Conservation (phyloP, 2,113 vertebrate species). For the Macquaria ambigua region DNA sequence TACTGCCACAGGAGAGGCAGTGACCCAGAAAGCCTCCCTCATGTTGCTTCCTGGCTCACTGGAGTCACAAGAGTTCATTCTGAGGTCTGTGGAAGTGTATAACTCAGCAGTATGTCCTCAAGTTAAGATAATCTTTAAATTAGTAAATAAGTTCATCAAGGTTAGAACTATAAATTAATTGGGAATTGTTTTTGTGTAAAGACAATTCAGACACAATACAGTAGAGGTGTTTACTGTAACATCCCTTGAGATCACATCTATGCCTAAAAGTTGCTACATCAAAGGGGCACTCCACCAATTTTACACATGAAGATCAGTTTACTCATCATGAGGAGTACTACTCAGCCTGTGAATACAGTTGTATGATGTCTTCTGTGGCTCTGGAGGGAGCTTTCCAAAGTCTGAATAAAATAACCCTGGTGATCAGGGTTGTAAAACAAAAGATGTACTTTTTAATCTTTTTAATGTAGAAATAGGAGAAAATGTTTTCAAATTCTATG, state of each 20-base stretch:
- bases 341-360: not conserved
- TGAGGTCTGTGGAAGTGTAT: conserved; percentile 43
- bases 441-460: too few species aligned
- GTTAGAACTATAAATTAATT: not conserved
- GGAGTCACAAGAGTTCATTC: conserved; percentile 34
- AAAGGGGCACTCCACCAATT: not conserved
- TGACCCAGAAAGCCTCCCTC: conserved; percentile 30
- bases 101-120: conserved; percentile 35
- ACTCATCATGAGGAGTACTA: too few species aligned
- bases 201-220: not conserved
- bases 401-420: too few species aligned
- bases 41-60: conserved; percentile 32
- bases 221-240: not conserved
- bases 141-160: not conserved
- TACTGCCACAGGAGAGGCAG: conserved; percentile 31
- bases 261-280: not conserved
- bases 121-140: not conserved
- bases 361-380: not conserved
- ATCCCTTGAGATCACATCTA: not conserved
- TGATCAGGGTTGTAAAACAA: too few species aligned
- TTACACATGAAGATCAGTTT: not conserved
- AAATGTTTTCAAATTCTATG: not conserved
- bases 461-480: not conserved
- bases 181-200: not conserved
- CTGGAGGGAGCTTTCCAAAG: too few species aligned